Evolutionary conservation across 2,888 invertebrate genomes (phyloP).

Genomic region (Caenorhabditis becei): DNA sequence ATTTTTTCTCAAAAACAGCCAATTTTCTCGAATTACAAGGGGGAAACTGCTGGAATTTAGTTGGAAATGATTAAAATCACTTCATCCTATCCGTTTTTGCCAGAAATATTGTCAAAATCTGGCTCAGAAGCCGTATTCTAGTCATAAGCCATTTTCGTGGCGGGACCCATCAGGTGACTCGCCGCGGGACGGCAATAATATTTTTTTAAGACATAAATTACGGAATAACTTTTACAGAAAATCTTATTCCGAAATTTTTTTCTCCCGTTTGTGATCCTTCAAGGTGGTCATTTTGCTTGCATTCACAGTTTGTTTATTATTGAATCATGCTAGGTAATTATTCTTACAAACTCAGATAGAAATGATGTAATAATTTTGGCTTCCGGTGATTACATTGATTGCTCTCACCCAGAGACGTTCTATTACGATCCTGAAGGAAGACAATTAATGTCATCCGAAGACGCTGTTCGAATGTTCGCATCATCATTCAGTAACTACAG

Average conservation of each 20-base stretch:
- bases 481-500: constrained; percentile 66
- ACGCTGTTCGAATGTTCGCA: constrained; percentile 68
- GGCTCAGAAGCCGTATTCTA: no score
- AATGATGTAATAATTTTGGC: constrained; percentile 67
- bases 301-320: constrained; percentile 55
- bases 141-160: no score
- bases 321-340: no score
- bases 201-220: no score
- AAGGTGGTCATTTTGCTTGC: constrained; percentile 64
- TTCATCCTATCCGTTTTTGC: no score
- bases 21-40: no score
- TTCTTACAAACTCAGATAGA: constrained; percentile 50
- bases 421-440: constrained; percentile 64
- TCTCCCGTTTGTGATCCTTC: constrained; percentile 65
- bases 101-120: no score
- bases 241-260: constrained; percentile 66
- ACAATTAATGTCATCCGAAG: constrained; percentile 68
- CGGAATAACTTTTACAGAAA: constrained; percentile 62
- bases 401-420: constrained; percentile 64
- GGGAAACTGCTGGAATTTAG: no score
- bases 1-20: not conserved
- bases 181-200: no score
- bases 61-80: no score
- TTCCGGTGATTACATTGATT: constrained; percentile 68
- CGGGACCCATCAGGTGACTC: no score